phyloP scores from a whole-genome alignment of 2,888 invertebrate genomes.

The Chalcis sispes region DNA sequence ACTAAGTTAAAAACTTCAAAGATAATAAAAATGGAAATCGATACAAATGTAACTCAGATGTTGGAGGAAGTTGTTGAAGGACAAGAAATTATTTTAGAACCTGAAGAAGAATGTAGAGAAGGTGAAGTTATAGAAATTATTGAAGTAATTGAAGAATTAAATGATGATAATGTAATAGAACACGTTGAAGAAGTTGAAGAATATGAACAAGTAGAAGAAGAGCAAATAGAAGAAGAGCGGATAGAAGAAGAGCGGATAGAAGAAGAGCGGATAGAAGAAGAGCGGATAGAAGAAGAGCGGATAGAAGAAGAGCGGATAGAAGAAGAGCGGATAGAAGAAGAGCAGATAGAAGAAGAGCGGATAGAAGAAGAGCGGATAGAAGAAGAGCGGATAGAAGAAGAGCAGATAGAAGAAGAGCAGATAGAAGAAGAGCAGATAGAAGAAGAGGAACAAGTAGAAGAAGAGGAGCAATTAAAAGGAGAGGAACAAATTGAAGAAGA shows the following conservation, averaged over 20 bases:
- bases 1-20: constrained; percentile 1
- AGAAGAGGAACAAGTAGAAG: constrained; percentile 31
- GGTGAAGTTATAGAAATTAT: constrained; percentile 70
- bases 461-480: constrained; percentile 35
- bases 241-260: constrained; percentile 45
- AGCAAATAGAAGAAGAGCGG: constrained; percentile 27
- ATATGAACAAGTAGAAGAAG: constrained; percentile 25
- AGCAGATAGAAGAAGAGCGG: constrained; percentile 11
- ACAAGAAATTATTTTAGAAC: constrained; percentile 68
- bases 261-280: too few species aligned
- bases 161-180: constrained; percentile 58
- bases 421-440: constrained; percentile 43
- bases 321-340: constrained; percentile 40
- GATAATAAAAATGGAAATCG: constrained; percentile 59
- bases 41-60: constrained; percentile 64
- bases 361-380: constrained; percentile 41
- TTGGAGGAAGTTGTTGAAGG: constrained; percentile 64
- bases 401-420: constrained; percentile 40
- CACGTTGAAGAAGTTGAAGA: constrained; percentile 44
- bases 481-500: constrained; percentile 38
- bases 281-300: too few species aligned
- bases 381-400: constrained; percentile 43
- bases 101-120: constrained; percentile 64
- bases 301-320: constrained; percentile 17
- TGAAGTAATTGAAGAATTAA: constrained; percentile 71